These are phyloP conservation scores for Rissa tridactyla DNA, from an alignment of 2,113 vertebrate species.

Conservation along the genomic window DNA sequence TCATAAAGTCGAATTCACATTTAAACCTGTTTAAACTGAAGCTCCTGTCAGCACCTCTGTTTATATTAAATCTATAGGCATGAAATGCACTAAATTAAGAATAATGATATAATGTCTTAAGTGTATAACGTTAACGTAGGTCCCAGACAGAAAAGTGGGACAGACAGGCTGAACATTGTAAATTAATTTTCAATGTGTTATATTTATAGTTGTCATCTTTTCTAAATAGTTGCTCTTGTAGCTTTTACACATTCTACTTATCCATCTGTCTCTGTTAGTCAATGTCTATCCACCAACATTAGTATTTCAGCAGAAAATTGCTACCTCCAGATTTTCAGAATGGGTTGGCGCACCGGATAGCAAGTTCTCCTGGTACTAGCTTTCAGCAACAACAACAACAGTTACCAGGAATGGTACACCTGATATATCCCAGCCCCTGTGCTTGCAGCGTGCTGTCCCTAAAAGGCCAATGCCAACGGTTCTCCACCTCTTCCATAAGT, in stretches of 20 bases:
- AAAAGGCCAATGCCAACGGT: neutral
- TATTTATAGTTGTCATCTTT: slow-evolving; percentile 34
- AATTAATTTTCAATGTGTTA: slow-evolving; percentile 51
- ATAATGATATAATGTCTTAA: slow-evolving; percentile 67
- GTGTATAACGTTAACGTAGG: slow-evolving; percentile 58
- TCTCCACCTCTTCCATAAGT: neutral
- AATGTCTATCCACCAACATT: neutral
- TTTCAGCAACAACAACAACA: neutral
- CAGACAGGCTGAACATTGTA: slow-evolving; percentile 33
- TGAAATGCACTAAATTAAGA: slow-evolving; percentile 75
- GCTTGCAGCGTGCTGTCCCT: neutral
- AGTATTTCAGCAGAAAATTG: neutral
- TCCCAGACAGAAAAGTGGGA: slow-evolving; percentile 48
- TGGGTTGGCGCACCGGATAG: neutral
- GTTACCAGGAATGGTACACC: neutral
- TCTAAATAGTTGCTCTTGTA: slow-evolving; percentile 16
- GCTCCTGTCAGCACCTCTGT: slow-evolving; percentile 80
- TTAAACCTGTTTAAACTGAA: slow-evolving; percentile 69
- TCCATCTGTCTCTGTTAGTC: neutral
- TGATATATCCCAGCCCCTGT: neutral
- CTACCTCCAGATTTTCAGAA: neutral
- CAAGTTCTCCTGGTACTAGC: neutral
- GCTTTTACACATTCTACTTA: neutral
- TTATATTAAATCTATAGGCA: slow-evolving; percentile 77
- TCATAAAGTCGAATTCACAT: slow-evolving; percentile 76